Evolutionary conservation across 2,113 vertebrate species (phyloP).

Genomic region (Tachysurus fulvidraco): DNA sequence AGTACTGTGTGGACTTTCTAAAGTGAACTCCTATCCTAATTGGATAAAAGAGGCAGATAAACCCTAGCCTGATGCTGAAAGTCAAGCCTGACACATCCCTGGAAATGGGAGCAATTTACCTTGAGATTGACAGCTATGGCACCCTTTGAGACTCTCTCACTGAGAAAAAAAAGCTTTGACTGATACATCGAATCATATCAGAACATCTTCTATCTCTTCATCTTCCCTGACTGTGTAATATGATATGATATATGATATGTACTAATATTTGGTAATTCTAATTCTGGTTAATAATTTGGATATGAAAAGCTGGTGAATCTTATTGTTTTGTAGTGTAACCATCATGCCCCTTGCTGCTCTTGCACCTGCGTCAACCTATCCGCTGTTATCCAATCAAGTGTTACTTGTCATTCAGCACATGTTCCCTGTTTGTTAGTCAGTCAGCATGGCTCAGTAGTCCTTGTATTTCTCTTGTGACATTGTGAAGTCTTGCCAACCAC

Average conservation of each 20-base stretch:
- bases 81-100: constrained; percentile 62
- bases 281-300: not conserved
- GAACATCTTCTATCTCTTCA: constrained; percentile 46
- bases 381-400: not conserved
- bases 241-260: not conserved
- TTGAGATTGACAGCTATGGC: constrained; percentile 63
- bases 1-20: constrained; percentile 65
- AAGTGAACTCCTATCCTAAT: constrained; percentile 69
- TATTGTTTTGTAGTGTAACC: not conserved
- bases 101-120: constrained; percentile 65
- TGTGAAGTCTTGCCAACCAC: not conserved
- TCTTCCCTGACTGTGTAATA: constrained; percentile 28
- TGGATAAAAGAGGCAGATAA: constrained; percentile 70
- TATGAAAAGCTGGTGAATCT: not conserved
- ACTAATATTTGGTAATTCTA: constrained; percentile 2
- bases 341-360: not conserved
- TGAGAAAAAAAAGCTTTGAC: constrained; percentile 36
- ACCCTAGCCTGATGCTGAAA: constrained; percentile 60
- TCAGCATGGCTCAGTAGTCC: not conserved
- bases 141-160: constrained; percentile 51
- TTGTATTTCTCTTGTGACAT: constrained; percentile 17
- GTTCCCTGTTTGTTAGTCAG: not conserved
- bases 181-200: constrained; percentile 46
- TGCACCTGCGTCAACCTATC: not conserved
- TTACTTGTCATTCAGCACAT: not conserved